phyloP scores from a whole-genome alignment of 2,113 vertebrate species.

The Rhinoptilus africanus region DNA sequence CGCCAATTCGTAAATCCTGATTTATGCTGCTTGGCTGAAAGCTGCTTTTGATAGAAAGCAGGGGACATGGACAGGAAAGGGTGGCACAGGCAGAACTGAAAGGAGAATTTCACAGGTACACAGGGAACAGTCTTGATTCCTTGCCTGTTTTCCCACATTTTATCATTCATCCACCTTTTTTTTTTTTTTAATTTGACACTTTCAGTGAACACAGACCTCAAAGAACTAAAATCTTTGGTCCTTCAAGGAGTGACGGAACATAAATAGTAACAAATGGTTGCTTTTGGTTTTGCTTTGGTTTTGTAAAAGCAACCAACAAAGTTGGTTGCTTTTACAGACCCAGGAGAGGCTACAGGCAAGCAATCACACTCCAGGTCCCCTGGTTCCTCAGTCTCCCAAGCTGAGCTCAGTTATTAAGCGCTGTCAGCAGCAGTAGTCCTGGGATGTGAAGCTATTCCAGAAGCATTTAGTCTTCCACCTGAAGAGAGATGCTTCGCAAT shows the following conservation, averaged over 20 bases:
- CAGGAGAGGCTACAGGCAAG: background rate
- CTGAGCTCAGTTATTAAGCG: background rate
- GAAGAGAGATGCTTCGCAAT: background rate
- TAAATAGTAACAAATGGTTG: background rate
- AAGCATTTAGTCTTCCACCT: background rate
- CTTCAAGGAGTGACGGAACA: background rate
- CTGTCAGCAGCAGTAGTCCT: background rate
- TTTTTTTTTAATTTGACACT: background rate
- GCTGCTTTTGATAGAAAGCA: background rate
- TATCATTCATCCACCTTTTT: background rate
- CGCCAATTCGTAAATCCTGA: background rate
- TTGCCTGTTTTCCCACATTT: background rate
- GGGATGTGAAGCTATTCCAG: background rate
- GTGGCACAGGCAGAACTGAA: background rate
- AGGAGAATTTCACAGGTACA: slow-evolving; percentile 17
- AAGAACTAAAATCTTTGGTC: background rate
- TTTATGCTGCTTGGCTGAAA: background rate
- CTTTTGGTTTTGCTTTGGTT: no score
- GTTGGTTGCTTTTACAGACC: background rate
- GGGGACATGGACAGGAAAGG: background rate
- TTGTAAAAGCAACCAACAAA: no score
- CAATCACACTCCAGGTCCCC: background rate
- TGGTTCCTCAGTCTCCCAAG: background rate
- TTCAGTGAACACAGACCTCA: background rate
- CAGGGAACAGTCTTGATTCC: background rate